These are phyloP conservation scores for Nymphalis c-album DNA, from an alignment of 2,888 invertebrate genomes.

Conservation along the genomic window DNA sequence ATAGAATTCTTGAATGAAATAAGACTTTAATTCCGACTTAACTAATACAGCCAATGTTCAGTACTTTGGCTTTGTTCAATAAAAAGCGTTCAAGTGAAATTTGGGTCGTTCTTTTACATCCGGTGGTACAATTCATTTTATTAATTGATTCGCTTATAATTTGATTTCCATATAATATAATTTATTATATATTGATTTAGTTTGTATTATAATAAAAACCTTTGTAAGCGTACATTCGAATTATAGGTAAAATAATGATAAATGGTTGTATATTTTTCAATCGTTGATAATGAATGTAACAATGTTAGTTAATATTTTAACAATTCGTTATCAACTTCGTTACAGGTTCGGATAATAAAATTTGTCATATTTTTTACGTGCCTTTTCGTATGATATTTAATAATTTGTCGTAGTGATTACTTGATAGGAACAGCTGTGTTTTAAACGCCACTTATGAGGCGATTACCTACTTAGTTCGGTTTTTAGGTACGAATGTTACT, in stretches of 20 bases:
- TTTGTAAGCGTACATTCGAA: background rate
- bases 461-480: too few species aligned
- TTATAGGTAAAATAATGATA: background rate
- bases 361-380: constrained; percentile 19
- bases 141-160: background rate
- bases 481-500: too few species aligned
- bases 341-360: constrained; percentile 18
- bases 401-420: constrained; percentile 2
- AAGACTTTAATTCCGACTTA: background rate
- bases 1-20: background rate
- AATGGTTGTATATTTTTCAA: background rate
- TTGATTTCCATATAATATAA: background rate
- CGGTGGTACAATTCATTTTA: background rate
- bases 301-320: constrained; percentile 18
- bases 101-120: background rate
- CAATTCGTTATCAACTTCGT: too few species aligned
- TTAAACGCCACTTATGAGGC: too few species aligned
- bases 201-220: too few species aligned
- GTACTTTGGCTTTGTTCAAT: background rate
- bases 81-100: constrained; percentile 3
- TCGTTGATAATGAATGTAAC: background rate
- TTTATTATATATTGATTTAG: too few species aligned
- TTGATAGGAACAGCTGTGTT: too few species aligned
- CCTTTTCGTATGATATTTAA: constrained; percentile 15
- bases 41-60: constrained; percentile 11